A percentile compares a stretch with the other conserved stretches of the same genome.
Conservation (phyloP, 2,888 invertebrate genomes). For the Athalia circularis region DNA sequence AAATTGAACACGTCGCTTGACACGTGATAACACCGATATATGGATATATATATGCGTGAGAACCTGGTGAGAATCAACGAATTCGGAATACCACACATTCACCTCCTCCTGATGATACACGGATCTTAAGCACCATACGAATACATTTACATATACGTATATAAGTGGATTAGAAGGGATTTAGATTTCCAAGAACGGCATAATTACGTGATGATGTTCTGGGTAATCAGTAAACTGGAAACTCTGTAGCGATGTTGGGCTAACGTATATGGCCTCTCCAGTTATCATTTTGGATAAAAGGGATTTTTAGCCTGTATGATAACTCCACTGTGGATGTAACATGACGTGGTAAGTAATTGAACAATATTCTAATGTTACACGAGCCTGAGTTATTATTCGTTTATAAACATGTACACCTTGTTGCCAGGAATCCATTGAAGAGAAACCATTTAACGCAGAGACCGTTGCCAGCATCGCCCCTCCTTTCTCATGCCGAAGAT, state of each 20-base stretch:
- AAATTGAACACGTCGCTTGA: no score
- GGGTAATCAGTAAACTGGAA: slow-evolving; percentile 10
- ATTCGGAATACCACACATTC: no score
- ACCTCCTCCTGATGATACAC: no score
- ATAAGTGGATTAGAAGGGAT: not conserved
- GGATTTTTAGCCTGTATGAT: slow-evolving; percentile 31
- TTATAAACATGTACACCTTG: not conserved
- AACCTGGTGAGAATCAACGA: no score
- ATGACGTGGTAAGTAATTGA: slow-evolving; percentile 40
- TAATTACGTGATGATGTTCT: slow-evolving; percentile 29
- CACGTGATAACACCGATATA: no score
- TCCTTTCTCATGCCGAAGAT: slow-evolving; percentile 68
- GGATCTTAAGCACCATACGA: no score
- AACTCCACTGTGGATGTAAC: slow-evolving; percentile 38
- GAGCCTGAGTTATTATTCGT: not conserved
- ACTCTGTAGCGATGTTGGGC: slow-evolving; percentile 9
- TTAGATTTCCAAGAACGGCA: slow-evolving; percentile 21
- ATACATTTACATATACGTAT: no score
- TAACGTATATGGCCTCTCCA: no score
- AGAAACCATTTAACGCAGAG: slow-evolving; percentile 65
- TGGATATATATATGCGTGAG: no score
- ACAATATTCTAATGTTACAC: not conserved
- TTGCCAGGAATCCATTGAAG: slow-evolving; percentile 69
- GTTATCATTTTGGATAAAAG: slow-evolving; percentile 36
- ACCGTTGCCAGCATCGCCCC: slow-evolving; percentile 68